These are phyloP conservation scores for Podarcis siculus DNA, from an alignment of 2,797 vertebrate genomes.

Conservation along the genomic window DNA sequence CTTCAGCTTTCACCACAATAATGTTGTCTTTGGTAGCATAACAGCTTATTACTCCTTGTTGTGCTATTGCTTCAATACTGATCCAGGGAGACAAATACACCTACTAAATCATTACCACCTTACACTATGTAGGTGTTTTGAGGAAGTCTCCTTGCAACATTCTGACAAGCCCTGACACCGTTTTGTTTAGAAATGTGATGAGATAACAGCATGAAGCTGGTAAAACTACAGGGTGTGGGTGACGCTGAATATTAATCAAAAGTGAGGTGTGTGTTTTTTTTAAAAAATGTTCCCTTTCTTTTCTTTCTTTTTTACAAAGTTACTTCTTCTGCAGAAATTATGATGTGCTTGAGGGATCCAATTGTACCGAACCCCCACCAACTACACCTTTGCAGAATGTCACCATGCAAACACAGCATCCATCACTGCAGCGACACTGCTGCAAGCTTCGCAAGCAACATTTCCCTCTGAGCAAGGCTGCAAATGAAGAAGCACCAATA, in stretches of 20 bases:
- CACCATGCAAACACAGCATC: slow-evolving; percentile 53
- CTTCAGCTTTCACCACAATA: background rate
- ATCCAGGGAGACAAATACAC: slow-evolving; percentile 5
- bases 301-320: slow-evolving; percentile 32
- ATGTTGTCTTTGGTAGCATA: background rate
- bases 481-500: slow-evolving; percentile 53
- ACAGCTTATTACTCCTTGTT: background rate
- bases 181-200: slow-evolving; percentile 31
- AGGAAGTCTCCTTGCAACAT: background rate
- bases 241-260: slow-evolving; percentile 27
- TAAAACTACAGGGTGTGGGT: slow-evolving; percentile 14
- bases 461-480: slow-evolving; percentile 46
- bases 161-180: background rate
- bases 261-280: background rate
- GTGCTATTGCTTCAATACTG: background rate
- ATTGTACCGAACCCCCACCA: slow-evolving; percentile 32
- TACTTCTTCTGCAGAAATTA: background rate
- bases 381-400: slow-evolving; percentile 45
- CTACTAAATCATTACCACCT: background rate
- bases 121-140: background rate
- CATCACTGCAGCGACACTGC: slow-evolving; percentile 52
- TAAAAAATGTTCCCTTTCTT: slow-evolving; percentile 2
- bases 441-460: slow-evolving; percentile 54
- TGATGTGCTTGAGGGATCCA: slow-evolving; percentile 20
- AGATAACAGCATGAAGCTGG: slow-evolving; percentile 30